Conservation (phyloP, 2,113 vertebrate species). For the Zeus faber region DNA sequence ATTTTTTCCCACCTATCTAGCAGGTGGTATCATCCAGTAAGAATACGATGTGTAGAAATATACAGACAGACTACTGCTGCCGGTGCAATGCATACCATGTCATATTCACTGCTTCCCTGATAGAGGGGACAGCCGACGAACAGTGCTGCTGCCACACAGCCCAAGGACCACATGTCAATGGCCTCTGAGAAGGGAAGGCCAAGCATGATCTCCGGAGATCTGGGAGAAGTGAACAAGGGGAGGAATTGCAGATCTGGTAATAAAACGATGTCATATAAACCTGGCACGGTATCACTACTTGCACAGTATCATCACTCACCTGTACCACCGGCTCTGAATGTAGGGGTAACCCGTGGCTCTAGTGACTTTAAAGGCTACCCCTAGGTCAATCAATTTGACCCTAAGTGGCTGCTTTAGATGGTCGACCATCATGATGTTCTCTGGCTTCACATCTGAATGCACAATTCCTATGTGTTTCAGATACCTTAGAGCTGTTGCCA, state of each 20-base stretch:
- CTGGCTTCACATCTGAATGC: constrained; percentile 23
- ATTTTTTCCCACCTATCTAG: too few relatives aligned
- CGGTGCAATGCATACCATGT: too few relatives aligned
- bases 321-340: constrained; percentile 15
- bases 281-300: neutral
- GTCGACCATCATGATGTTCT: constrained; percentile 26
- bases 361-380: neutral
- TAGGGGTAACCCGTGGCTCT: neutral
- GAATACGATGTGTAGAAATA: too few relatives aligned
- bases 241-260: neutral
- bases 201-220: constrained; percentile 1
- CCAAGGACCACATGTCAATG: constrained; percentile 1
- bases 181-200: neutral
- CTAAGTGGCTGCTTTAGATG: neutral
- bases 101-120: neutral
- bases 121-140: neutral
- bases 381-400: constrained; percentile 38
- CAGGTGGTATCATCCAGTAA: too few relatives aligned
- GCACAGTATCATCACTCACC: too few relatives aligned
- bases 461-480: neutral
- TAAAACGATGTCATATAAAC: neutral
- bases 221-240: neutral
- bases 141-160: neutral
- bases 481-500: constrained; percentile 1
- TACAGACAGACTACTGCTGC: neutral